These are phyloP conservation scores for Gobiocypris rarus DNA, from an alignment of 2,113 vertebrate species.

Conservation along the genomic window DNA sequence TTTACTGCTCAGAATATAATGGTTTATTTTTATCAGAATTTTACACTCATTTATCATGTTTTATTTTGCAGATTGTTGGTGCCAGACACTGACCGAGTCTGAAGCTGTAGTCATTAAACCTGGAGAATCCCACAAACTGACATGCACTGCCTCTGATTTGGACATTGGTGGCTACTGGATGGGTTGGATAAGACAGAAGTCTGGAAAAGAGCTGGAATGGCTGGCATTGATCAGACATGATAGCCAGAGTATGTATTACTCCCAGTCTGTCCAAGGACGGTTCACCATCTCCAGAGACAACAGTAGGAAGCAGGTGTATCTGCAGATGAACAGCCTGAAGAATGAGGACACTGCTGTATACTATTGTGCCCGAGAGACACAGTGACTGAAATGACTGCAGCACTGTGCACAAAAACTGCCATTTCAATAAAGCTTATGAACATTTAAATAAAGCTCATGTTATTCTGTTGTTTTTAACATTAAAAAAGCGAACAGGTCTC, in stretches of 20 bases:
- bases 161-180: background rate
- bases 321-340: conserved; percentile 26
- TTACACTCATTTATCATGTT: background rate
- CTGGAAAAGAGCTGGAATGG: conserved; percentile 15
- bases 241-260: background rate
- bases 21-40: background rate
- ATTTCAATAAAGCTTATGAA: background rate
- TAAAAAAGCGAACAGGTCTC: background rate
- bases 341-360: conserved; percentile 32
- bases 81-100: background rate
- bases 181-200: conserved; percentile 35
- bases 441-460: too few relatives aligned
- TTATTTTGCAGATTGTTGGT: background rate
- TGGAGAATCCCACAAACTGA: background rate
- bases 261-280: background rate
- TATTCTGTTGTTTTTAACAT: background rate
- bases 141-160: background rate
- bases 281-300: conserved; percentile 44
- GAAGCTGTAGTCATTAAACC: background rate
- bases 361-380: conserved; percentile 39
- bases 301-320: conserved; percentile 5
- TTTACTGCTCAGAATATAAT: background rate
- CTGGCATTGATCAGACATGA: background rate
- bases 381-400: background rate
- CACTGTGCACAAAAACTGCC: background rate